These are phyloP conservation scores for Dendrolimus houi DNA, from an alignment of 2,888 invertebrate genomes.

Conservation along the genomic window DNA sequence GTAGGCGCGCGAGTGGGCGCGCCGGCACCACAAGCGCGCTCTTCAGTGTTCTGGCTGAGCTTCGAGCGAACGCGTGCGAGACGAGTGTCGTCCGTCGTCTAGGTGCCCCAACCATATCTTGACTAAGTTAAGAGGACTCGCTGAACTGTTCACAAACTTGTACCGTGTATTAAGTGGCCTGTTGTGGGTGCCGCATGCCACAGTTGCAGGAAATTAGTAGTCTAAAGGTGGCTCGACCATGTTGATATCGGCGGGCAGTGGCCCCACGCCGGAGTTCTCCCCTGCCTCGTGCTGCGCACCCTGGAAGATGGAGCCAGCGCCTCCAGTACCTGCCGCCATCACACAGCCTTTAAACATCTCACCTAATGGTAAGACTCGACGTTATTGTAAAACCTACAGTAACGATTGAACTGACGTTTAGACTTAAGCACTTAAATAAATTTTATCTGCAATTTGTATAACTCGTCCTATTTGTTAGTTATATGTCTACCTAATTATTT, in stretches of 20 bases:
- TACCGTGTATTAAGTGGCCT: conserved; percentile 48
- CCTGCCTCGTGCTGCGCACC: conserved; percentile 76
- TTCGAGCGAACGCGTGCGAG: conserved; percentile 71
- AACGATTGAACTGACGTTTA: no score
- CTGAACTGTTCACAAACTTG: conserved; percentile 23
- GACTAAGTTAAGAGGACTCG: conserved; percentile 15
- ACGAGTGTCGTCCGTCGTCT: conserved; percentile 40
- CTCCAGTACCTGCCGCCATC: conserved; percentile 68
- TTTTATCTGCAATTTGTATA: no score
- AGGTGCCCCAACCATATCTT: conserved; percentile 32
- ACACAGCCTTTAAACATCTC: conserved; percentile 76
- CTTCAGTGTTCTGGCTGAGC: conserved; percentile 76
- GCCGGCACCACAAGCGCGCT: conserved; percentile 70
- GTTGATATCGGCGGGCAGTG: conserved; percentile 81
- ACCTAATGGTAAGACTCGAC: conserved; percentile 59
- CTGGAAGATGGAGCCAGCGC: conserved; percentile 81
- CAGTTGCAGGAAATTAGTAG: conserved; percentile 36
- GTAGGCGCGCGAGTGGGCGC: conserved; percentile 74
- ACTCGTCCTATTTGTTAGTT: no score
- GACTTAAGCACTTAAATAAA: no score
- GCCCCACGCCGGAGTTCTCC: conserved; percentile 75
- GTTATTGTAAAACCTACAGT: no score
- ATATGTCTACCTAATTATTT: no score
- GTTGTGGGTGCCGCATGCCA: conserved; percentile 49
- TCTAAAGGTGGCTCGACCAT: conserved; percentile 65